Base-by-base conservation (phyloP, 1,140 invertebrate genomes). In the Chironomus tepperi region DNA sequence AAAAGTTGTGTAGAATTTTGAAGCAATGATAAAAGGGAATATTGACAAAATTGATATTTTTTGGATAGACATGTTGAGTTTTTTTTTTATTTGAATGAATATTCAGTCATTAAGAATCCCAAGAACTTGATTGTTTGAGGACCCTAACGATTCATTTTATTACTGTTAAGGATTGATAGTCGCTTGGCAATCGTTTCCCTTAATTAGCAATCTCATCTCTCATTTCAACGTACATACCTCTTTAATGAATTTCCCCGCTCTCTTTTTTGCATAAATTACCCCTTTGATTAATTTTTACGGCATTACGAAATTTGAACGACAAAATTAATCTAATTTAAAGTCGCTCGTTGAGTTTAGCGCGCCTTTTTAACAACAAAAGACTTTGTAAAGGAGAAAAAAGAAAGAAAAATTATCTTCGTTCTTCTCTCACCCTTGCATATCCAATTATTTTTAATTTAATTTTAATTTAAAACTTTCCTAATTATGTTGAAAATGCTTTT, bases 381-480 rank as follows among this genome's bases (percentile, higher is more conserved):
- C 24, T 34, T 34, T 34, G 24, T 57, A 57, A 57, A 57, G n/a
- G 43, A 47, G 64, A 67, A 18, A 34, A 70, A 10, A 10, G 19
- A 10, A 70, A 70, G 10, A 70, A 70, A 34, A 70, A 10, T 21
- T 21, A 9, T 70, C 65, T 21, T 12, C 19, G 18, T 70, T 18
- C 19, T 9, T 18, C 3, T 70, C 65, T 5, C 3, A 70, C 18
- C 16, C 19, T 19, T 70, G 65, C 65, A 70, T 70, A 70, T 19
- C 65, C 65, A 70, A 70, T 70, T 70, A 70, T 70, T 70, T 18
- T 70, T 70, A 70, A 70, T 70, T 70, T 16, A 70, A 70, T 70
- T 70, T 70, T 70, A 21, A 70, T 70, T 21, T 70, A 70, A 57
- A 70, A 70, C 65, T 70, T 34, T 70, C 65, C 18, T 70, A 70